Evolutionary conservation across 2,797 vertebrate genomes (phyloP), one percentile per base, ranked within the genome.

Genomic region (Jordanella pulchra): DNA sequence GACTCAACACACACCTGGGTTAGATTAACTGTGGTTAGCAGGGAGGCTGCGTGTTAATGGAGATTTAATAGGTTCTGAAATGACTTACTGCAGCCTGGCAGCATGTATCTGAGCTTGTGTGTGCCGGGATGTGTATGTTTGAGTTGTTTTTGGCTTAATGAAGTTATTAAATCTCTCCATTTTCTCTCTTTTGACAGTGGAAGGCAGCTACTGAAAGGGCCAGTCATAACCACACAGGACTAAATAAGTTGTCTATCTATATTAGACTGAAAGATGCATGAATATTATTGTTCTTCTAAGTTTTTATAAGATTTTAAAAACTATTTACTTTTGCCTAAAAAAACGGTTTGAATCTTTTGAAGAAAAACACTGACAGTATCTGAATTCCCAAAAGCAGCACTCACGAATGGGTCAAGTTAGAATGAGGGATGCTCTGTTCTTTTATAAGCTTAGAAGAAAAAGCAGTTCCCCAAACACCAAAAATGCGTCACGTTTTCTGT

Each of bases 61-160:
- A 83, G 88, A 88, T 89, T 92, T 92, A 92, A 93, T 91, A 84
- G 83, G 76, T 85, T 89, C 88, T 85, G 82, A 91, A 92, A 89
- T 86, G 77, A 92, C 75, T 90, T 72, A 86, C 87, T 56, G 54
- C 74, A 78, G 76, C 74, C 69, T 11, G 51, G 68, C 73, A n/a
- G 66, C 1, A 63, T 66, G 47, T 72, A 58, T 25, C 27, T 1
- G 23, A 45, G 25, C 3, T 32, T 30, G 35, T 61, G 50, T 72
- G 68, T 50, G 65, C 30, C 30, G 13, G 3, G 7, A 25, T 75
- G 54, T 75, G 58, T 71, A n/a, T 53, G 48, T 79, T 77, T 68
- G 65, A 47, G 65, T 69, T 74, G 50, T 45, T 73, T 71, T 71
- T 61, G 60, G 69, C 64, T 80, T 81, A 2, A 75, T 42, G 32